Evolutionary conservation across 2,113 vertebrate species (phyloP), one percentile per base, ranked within the genome.

Genomic region (Danionella cerebrum): DNA sequence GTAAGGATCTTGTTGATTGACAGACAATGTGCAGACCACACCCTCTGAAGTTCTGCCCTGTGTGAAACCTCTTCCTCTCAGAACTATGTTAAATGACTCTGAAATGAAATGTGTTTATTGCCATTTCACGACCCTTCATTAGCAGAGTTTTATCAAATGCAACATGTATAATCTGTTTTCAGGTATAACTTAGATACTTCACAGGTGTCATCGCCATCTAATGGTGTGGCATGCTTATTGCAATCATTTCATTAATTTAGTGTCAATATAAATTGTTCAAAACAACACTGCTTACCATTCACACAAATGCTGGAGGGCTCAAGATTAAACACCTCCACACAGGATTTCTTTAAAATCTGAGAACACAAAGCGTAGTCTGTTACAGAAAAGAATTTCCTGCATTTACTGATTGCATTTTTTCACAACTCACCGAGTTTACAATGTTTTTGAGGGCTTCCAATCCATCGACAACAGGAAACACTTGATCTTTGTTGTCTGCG

Each of bases 381-480:
- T 41, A 57, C 8, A 59, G 29, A 11, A 5, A 8, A 42, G n/a
- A n/a, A 22, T 18, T 4, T 12, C 35, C 14, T 27, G 0, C 12
- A 25, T 29, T 7, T 1, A 18, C 3, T 19, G 44, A 27, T 22
- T 38, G 6, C 7, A 1, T 19, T 54, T 19, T 36, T 9, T 5
- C 50, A 25, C 36, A 54, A 84, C 92, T 97, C 83, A 97, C 95
- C 67, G 89, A 91, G 88, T 91, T 91, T 73, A 98, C 93, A 67
- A 94, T 89, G 71, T 91, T 91, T 81, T 91, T 94, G 70, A 98
- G 92, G 14, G 93, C 92, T 2, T 95, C 90, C 77, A 98, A 96
- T 79, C 95, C 95, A 35, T 91, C 94, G 78, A 88, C 83, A 48
- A 98, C 95, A 16, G 94, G 94, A 77, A 97, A 98, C 50, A 98